phyloP scores from a whole-genome alignment of 2,888 invertebrate species.

The Idaea straminata region DNA sequence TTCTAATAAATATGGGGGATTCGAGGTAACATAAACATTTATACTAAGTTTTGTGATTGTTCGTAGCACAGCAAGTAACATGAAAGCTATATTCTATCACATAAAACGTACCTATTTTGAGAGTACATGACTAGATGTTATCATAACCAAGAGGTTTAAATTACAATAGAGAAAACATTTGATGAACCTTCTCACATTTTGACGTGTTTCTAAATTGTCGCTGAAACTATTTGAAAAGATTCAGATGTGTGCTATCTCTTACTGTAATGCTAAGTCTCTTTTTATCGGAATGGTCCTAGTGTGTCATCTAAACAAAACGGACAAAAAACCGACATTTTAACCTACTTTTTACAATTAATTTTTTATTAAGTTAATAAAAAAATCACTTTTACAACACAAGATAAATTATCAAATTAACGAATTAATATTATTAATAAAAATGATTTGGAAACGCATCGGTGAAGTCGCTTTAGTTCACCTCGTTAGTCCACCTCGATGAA shows the following conservation, averaged over 20 bases:
- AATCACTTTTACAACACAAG: conserved; percentile 38
- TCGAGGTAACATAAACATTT: conserved; percentile 44
- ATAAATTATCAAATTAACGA: conserved; percentile 27
- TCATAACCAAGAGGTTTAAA: neutral
- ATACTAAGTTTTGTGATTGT: conserved; percentile 55
- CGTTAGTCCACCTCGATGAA: neutral
- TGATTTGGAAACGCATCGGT: conserved; percentile 50
- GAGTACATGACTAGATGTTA: conserved; percentile 62
- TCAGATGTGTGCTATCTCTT: neutral
- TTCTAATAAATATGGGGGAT: conserved; percentile 38
- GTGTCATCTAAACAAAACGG: conserved; percentile 30
- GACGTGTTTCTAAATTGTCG: neutral
- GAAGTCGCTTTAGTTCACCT: neutral
- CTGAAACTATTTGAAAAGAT: neutral
- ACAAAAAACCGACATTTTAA: conserved; percentile 47
- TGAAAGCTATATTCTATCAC: conserved; percentile 56
- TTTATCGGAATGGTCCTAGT: conserved; percentile 52
- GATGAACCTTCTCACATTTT: neutral
- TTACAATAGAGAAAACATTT: neutral
- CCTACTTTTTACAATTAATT: conserved; percentile 75
- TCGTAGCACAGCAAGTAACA: conserved; percentile 52
- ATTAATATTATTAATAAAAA: conserved; percentile 46
- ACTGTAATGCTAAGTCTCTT: conserved; percentile 9
- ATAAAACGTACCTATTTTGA: conserved; percentile 52
- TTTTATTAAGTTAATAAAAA: conserved; percentile 21